Percentiles rank a stretch among this genome's conserved stretches.
Evolutionary conservation across 2,113 vertebrate genomes (phyloP).

Genomic region (Rhineura floridana): DNA sequence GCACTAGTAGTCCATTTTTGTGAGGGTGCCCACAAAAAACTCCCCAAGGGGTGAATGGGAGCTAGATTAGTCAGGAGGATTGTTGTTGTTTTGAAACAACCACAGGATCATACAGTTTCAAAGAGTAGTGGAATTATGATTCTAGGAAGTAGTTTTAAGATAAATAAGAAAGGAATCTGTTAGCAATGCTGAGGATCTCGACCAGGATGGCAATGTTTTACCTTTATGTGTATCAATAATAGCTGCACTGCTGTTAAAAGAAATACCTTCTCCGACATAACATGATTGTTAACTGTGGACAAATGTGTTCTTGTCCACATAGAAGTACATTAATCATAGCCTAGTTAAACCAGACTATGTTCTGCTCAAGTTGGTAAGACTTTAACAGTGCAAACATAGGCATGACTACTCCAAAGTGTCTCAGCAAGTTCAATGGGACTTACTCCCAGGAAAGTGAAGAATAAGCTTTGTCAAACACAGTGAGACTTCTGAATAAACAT

Average conservation of each 20-base stretch:
- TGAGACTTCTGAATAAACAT: not conserved
- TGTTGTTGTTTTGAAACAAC: not conserved
- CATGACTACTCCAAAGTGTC: not conserved
- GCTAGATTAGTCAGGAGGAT: not conserved
- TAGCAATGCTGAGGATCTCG: not conserved
- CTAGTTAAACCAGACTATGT: not conserved
- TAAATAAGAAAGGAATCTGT: not conserved
- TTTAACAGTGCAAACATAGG: not conserved
- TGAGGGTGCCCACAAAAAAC: not conserved
- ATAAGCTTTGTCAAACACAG: too few relatives aligned
- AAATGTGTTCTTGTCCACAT: not conserved
- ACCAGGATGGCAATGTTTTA: not conserved
- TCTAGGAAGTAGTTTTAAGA: not conserved
- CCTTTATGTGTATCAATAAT: not conserved
- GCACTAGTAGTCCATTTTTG: too few relatives aligned
- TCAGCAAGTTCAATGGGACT: too few relatives aligned
- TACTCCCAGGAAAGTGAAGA: not conserved
- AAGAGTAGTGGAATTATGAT: not conserved
- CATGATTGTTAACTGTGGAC: not conserved
- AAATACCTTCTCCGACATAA: not conserved
- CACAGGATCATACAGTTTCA: not conserved
- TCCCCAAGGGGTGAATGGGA: not conserved
- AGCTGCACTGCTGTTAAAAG: not conserved
- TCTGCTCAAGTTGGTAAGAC: not conserved
- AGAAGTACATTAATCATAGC: too few relatives aligned